Evolutionary conservation across 2,797 vertebrate genomes (phyloP), one percentile per base, ranked within the genome.

Genomic region (Brotula barbata): DNA sequence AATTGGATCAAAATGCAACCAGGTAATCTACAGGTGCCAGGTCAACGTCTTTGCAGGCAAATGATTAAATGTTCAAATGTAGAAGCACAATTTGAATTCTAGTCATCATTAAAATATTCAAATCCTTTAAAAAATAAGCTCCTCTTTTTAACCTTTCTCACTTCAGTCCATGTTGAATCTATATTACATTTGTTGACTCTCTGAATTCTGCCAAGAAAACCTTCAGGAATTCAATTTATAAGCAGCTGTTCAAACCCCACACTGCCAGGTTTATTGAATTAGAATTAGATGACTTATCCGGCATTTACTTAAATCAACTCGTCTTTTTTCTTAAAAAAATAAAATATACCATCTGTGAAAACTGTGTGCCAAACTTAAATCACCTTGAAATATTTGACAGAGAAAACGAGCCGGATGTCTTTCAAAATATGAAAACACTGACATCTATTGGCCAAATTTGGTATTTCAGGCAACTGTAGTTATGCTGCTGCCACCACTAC

Each of bases 361-460:
- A 0, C 31, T 55, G 55, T 14, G 0, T 34, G 42, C 49, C 14
- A 58, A 34, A 52, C 13, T 53, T 49, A 17, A 73, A 75, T 64
- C 31, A 7, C 34, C 33, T 34, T 55, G 7, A 57, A 58, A 54
- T 34, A 55, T 71, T 21, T 47, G 28, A n/a, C n/a, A n/a, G n/a
- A n/a, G n/a, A 16, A 74, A 64, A 75, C 1, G 4, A 41, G 9
- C 14, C 63, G 62, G 31, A 64, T 47, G 33, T 49, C 16, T 44
- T n/a, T 48, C 51, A 40, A 58, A 41, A 0, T 59, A 8, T 39
- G 42, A 22, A 75, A 75, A 68, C 58, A 72, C 58, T 2, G 33
- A 5, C 77, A 64, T 12, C 66, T 1, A 51, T 2, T 25, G 71
- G 68, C 12, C n/a, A 34, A 7, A 67, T 8, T 1, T 0, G 0